phyloP scores from a whole-genome alignment of 2,113 vertebrate genomes.

The Poicephalus gulielmi region DNA sequence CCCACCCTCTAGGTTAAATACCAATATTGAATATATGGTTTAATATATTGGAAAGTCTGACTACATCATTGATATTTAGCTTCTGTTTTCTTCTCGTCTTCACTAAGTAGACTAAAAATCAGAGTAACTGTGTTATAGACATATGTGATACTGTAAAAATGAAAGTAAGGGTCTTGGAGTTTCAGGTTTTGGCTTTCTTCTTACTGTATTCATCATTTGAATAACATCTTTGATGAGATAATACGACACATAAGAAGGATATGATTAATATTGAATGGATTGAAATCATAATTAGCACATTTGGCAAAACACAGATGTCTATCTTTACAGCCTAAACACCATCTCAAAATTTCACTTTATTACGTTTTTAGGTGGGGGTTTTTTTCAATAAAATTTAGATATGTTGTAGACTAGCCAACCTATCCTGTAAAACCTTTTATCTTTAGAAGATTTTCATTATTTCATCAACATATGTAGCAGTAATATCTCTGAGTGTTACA shows the following conservation, averaged over 20 bases:
- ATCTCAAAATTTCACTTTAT: not conserved
- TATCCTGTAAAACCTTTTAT: not conserved
- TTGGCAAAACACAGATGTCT: not conserved
- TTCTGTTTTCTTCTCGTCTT: not conserved
- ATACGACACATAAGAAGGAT: not conserved
- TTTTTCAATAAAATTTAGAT: not conserved
- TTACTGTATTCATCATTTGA: not conserved
- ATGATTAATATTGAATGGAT: not conserved
- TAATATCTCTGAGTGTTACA: not conserved
- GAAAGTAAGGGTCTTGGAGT: not conserved
- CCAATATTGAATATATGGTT: not conserved
- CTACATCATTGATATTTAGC: not conserved
- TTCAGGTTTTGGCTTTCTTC: not conserved
- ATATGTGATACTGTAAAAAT: not conserved
- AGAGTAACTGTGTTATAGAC: not conserved
- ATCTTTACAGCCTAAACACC: not conserved
- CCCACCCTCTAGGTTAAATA: not conserved
- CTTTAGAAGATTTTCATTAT: not conserved
- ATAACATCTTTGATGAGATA: not conserved
- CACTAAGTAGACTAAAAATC: not conserved
- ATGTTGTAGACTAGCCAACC: not conserved
- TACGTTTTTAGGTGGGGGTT: not conserved
- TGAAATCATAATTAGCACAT: not conserved
- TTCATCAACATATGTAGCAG: not conserved
- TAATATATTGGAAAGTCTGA: not conserved